Conservation (phyloP, 2,113 vertebrate species). For the Myrmecobius fasciatus region DNA sequence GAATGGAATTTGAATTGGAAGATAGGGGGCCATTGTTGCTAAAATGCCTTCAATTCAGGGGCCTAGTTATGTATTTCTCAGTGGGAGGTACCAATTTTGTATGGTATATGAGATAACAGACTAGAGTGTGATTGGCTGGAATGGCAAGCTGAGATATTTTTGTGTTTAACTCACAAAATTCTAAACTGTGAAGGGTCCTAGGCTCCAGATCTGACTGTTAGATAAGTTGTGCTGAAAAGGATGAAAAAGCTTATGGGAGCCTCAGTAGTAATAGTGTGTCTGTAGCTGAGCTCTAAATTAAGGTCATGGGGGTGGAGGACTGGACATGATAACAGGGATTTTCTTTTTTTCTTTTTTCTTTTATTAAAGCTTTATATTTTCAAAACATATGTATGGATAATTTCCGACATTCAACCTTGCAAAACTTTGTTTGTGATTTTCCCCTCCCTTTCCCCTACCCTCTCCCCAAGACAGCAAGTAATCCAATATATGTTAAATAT, state of each 20-base stretch:
- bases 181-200: neutral
- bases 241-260: conserved; percentile 37
- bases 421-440: too few species aligned
- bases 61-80: neutral
- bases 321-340: neutral
- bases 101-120: neutral
- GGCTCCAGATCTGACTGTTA: neutral
- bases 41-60: neutral
- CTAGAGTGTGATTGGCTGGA: neutral
- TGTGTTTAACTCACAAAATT: neutral
- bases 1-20: too few species aligned
- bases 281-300: conserved; percentile 55
- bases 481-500: too few species aligned
- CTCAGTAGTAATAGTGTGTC: conserved; percentile 1
- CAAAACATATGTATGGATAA: too few species aligned
- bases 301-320: neutral
- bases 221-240: neutral
- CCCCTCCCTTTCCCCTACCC: too few species aligned
- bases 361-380: too few species aligned
- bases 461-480: too few species aligned
- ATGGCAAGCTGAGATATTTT: neutral
- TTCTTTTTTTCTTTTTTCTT: too few species aligned
- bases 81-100: neutral
- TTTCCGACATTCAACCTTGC: too few species aligned
- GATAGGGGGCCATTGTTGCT: neutral